phyloP scores from a whole-genome alignment of 2,888 invertebrate species.

The Acleris literana region DNA sequence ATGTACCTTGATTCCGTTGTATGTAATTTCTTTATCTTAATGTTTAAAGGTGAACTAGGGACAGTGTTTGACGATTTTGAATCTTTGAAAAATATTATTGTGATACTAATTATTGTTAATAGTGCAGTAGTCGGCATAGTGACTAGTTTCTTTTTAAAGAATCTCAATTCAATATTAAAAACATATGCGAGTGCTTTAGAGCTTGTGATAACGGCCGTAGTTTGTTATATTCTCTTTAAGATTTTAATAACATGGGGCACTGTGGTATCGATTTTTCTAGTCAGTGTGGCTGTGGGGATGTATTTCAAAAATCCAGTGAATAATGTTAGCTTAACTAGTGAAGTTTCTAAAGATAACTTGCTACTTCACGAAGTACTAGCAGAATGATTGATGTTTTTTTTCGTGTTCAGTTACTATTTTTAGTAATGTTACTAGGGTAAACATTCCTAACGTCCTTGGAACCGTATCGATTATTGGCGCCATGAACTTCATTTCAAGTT shows the following conservation, averaged over 20 bases:
- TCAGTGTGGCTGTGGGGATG: constrained; percentile 91
- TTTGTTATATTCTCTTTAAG: constrained; percentile 93
- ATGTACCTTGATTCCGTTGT: constrained; percentile 97
- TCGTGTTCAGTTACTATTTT: background rate
- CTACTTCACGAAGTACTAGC: constrained; percentile 60
- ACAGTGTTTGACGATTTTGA: constrained; percentile 84
- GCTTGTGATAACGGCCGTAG: constrained; percentile 93
- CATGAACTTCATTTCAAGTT: too few species aligned
- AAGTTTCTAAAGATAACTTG: constrained; percentile 53
- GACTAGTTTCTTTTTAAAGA: constrained; percentile 96
- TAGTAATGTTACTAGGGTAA: background rate
- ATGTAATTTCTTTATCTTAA: constrained; percentile 91
- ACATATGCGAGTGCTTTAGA: constrained; percentile 98
- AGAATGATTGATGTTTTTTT: constrained; percentile 12
- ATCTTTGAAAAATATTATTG: constrained; percentile 86
- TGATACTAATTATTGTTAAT: constrained; percentile 92
- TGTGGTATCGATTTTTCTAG: constrained; percentile 90
- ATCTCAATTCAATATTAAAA: constrained; percentile 96
- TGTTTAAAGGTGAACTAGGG: constrained; percentile 85
- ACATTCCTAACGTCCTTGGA: too few species aligned
- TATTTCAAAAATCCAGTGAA: constrained; percentile 95
- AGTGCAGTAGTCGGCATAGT: constrained; percentile 96
- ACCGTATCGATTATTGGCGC: too few species aligned
- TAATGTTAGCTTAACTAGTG: constrained; percentile 61
- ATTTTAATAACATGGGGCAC: constrained; percentile 94